Evolutionary conservation across 2,113 vertebrate species (phyloP).

Genomic region (Mus pahari): DNA sequence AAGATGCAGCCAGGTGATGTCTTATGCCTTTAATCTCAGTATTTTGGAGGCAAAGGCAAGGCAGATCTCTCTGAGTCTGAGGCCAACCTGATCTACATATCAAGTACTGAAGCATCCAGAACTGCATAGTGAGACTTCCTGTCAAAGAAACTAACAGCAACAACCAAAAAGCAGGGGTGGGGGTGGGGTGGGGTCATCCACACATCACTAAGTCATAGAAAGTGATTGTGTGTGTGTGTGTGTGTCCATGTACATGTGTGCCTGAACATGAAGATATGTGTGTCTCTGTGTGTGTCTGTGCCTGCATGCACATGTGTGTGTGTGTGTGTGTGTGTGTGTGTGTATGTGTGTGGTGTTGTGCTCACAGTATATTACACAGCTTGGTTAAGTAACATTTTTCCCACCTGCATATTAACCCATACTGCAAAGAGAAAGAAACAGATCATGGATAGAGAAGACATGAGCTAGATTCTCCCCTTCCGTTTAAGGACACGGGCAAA

Average conservation of each 20-base stretch:
- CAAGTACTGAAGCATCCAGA: neutral
- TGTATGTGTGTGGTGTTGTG: neutral
- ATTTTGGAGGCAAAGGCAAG: neutral
- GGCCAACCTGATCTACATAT: neutral
- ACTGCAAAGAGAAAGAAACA: fast-evolving
- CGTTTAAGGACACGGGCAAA: fast-evolving
- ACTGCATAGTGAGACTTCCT: neutral
- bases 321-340: neutral
- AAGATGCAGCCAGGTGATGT: neutral
- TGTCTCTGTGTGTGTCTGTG: no score
- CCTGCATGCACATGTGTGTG: neutral
- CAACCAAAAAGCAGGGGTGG: neutral
- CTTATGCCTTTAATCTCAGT: neutral
- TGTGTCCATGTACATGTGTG: no score
- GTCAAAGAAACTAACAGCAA: neutral
- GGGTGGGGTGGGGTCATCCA: no score
- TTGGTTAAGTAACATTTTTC: neutral
- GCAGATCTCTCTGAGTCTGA: neutral
- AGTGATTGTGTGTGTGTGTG: no score
- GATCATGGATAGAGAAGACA: fast-evolving
- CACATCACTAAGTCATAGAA: no score
- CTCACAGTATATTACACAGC: fast-evolving
- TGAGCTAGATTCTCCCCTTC: neutral
- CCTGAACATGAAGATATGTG: no score
- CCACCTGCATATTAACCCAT: no score